Percentiles rank a stretch among this genome's conserved stretches.
Conservation (phyloP, 2,797 vertebrate genomes). For the Lemur catta region DNA sequence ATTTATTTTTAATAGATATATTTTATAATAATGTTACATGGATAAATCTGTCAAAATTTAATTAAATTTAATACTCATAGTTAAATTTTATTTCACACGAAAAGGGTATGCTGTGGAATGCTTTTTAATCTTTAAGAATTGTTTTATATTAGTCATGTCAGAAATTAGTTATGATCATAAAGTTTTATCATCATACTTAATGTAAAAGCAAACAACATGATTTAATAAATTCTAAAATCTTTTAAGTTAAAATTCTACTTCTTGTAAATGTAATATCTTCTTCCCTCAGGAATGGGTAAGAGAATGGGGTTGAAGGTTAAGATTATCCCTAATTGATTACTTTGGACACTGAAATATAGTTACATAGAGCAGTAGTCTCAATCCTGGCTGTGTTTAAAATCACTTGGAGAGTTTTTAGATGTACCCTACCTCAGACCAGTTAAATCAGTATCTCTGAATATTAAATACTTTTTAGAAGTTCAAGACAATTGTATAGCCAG, state of each 20-base stretch:
- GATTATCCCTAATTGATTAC: neutral
- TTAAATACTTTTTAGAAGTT: neutral
- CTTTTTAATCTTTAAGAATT: slow-evolving; percentile 60
- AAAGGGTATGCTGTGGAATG: slow-evolving; percentile 59
- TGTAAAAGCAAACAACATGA: slow-evolving; percentile 45
- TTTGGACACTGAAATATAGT: neutral
- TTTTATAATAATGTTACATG: neutral
- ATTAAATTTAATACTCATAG: neutral
- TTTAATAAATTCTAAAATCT: slow-evolving; percentile 73
- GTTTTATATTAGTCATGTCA: slow-evolving; percentile 51
- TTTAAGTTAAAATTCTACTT: slow-evolving; percentile 56
- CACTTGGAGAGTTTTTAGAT: neutral
- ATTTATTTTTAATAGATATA: neutral
- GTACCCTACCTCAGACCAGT: neutral
- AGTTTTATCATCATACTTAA: slow-evolving; percentile 54
- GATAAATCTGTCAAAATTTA: slow-evolving; percentile 2
- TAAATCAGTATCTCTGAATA: neutral
- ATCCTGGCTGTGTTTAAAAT: neutral
- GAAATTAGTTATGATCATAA: slow-evolving; percentile 51
- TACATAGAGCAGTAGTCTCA: neutral
- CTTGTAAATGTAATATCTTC: neutral
- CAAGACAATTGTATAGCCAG: neutral
- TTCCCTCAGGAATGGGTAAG: neutral
- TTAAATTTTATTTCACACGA: slow-evolving; percentile 8
- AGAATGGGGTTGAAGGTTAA: neutral